These are phyloP conservation scores for Strongylocentrotus purpuratus DNA, from an alignment of 35 echinoderm and acorn worm genomes.

Conservation along the genomic window DNA sequence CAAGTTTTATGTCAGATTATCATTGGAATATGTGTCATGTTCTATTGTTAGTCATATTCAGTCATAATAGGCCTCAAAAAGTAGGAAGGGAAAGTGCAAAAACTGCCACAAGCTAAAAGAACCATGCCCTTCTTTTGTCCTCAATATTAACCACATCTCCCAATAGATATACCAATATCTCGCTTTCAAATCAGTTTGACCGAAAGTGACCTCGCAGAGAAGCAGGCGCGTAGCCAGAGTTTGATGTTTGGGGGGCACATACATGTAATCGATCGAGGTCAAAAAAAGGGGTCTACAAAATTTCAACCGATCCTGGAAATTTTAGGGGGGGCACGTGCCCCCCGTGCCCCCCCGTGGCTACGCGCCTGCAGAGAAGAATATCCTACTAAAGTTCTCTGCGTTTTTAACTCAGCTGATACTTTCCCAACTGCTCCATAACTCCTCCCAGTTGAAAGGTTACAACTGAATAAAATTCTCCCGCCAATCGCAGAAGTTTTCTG, in stretches of 20 bases:
- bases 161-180: slow-evolving; percentile 11
- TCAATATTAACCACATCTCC: neutral
- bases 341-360: too few relatives aligned
- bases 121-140: slow-evolving; percentile 8
- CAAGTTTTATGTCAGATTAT: neutral
- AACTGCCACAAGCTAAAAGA: neutral
- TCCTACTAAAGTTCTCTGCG: neutral
- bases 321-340: too few relatives aligned
- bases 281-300: too few relatives aligned
- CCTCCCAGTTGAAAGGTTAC: neutral
- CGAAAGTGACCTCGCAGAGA: neutral
- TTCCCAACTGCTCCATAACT: neutral
- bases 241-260: too few relatives aligned
- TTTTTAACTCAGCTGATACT: neutral
- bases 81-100: neutral
- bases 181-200: neutral
- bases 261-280: too few relatives aligned
- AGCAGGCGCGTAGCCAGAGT: too few relatives aligned
- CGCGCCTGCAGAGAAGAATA: too few relatives aligned
- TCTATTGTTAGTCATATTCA: neutral
- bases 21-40: neutral
- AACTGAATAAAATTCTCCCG: neutral
- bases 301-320: too few relatives aligned
- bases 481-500: neutral
- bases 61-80: neutral